Evolutionary conservation across 2,113 vertebrate genomes (phyloP).

Genomic region (Geococcyx californianus): DNA sequence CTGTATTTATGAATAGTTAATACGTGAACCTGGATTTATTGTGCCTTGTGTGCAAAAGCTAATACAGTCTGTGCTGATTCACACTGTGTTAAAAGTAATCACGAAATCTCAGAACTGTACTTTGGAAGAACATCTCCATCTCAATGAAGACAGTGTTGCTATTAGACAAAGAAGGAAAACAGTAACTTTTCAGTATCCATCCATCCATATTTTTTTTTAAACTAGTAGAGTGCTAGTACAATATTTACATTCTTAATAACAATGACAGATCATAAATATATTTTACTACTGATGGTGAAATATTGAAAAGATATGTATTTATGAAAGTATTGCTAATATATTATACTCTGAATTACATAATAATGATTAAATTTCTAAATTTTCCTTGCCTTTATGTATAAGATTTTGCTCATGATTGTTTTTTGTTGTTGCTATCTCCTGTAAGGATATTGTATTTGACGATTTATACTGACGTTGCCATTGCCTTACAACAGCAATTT

Average conservation of each 20-base stretch:
- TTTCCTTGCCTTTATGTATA: background rate
- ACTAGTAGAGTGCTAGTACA: background rate
- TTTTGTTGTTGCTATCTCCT: background rate
- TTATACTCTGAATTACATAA: background rate
- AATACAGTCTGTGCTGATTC: background rate
- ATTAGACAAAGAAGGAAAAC: background rate
- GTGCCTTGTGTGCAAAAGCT: constrained; percentile 45
- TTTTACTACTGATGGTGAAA: constrained; percentile 7
- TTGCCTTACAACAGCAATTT: background rate
- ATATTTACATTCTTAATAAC: background rate
- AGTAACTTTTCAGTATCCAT: background rate
- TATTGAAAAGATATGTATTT: background rate
- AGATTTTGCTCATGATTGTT: background rate
- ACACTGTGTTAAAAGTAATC: background rate
- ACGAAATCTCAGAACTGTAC: background rate
- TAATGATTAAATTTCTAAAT: background rate
- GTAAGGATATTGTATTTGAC: background rate
- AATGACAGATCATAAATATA: background rate
- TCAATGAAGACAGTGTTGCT: background rate
- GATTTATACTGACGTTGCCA: background rate
- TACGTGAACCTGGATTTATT: background rate
- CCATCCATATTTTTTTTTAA: background rate
- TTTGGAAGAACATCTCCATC: background rate
- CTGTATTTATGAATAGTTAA: background rate
- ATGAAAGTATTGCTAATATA: background rate